Base-by-base conservation (phyloP, 2,888 invertebrate genomes). In the Cosmia pyralina region DNA sequence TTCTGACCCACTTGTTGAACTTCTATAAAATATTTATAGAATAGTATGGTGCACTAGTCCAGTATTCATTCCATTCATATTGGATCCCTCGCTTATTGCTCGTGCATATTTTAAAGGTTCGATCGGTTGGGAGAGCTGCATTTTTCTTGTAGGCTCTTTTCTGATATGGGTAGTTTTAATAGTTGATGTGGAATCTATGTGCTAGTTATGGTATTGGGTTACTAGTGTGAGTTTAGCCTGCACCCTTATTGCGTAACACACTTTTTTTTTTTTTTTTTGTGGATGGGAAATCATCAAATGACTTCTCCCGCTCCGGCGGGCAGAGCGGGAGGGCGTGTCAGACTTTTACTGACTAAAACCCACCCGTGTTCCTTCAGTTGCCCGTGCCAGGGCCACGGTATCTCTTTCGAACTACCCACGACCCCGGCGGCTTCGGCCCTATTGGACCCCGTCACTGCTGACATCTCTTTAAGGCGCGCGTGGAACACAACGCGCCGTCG, bases 1-100 rank as follows among this genome's bases (percentile, higher is more conserved):
- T 60, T 50, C 57, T 77, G 70, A 69, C 84, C 84, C 73, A 84
- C 82, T 81, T 84, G 82, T 84, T 84, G 82, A 74, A 68, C 66
- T 67, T 50, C 22, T 28, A 65, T 84, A 65, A 82, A 82, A 79
- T 84, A 86, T 82, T 82, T 64, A 84, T 63, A 57, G 58, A 59
- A 75, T 67, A 66, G 48, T 59, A 67, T 52, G 72, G 48, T 74
- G 75, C 69, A 65, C 71, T 55, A 60, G 62, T 63, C 52, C 66
- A 73, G 63, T 63, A 66, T 77, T 66, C 77, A 72, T 80, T 85
- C 80, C 83, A 88, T 87, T 78, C 81, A 85, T 87, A 88, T 84
- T 85, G 87, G 79, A 87, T 84, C 73, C 63, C 81, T 78, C 85
- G 79, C 84, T 88, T 88, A 88, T 85, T 86, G 86, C 84, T 81